Base-by-base conservation (phyloP, 2,797 vertebrate species). In the Emys orbicularis region DNA sequence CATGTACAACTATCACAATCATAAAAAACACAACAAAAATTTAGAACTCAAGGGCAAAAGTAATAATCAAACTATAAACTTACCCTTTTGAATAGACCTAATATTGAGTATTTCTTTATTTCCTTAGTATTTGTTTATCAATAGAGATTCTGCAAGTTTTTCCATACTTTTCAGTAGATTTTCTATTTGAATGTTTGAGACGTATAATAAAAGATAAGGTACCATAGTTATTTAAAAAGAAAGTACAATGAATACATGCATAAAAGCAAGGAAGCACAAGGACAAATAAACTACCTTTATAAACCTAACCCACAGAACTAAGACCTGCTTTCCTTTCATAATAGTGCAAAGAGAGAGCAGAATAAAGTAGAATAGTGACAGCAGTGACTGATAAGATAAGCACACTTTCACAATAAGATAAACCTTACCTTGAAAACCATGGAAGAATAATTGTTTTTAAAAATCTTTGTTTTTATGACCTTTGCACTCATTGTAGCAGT, bases 341-440 rank as follows among this genome's bases (percentile, higher is more conserved):
- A 4, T 61, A 86, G 16, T 54, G 8, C 4, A 9, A 6, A 81
- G 53, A 68, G 23, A 95, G 90, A 49, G 1, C 6, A 12, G 47
- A 25, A 29, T 19, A 79, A 94, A 82, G 3, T 1, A 81, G 27
- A 86, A 50, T 31, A 77, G 19, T 87, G 61, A 74, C 72, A 85
- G 68, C 4, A 57, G 6, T 52, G 56, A 88, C 90, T 93, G 65
- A 79, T 91, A 92, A 96, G 87, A 94, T 89, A 89, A 95, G 65
- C 4, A 84, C 59, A 87, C n/a, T 52, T 21, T 6, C 52, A 86
- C 15, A 21, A 8, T 61, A 93, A 88, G 41, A 65, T 86, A 57
- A 6, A 95, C 76, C 86, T 94, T 50, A 86, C 41, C 88, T 89
- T 92, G 76, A 81, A 87, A 83, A 87, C 8, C 74, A 18, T 54